Evolutionary conservation across 2,888 invertebrate genomes (phyloP), one percentile per base, ranked within the genome.

Genomic region (Phyllotreta striolata): DNA sequence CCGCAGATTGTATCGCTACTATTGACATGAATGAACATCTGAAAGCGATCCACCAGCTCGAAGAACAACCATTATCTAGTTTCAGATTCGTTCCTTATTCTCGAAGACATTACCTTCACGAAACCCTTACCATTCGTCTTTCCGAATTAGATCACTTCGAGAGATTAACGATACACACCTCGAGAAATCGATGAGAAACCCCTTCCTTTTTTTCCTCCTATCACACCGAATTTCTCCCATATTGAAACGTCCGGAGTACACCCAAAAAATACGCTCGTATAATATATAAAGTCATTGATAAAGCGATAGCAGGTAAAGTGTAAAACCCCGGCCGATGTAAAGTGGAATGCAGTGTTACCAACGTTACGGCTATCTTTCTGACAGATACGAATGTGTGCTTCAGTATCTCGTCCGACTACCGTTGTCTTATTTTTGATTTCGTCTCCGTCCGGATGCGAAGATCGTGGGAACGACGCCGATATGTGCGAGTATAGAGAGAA

Each of bases 1-100:
- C 71, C 72, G 52, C 59, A 71, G 74, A 74, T 74, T 61, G 67
- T 72, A 74, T 74, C 74, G 63, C 55, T 59, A 58, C 70, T 67
- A 71, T 72, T 70, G 72, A 71, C 72, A 73, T 73, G 73, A 73
- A 72, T 72, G 73, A 71, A 73, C 73, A 72, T 71, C 70, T 70
- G 72, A 72, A 71, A 70, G 70, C 67, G 71, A 73, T 73, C 70
- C 67, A 59, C 64, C 63, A 64, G 24, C 24, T 66, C 66, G 56
- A 68, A 60, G 56, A 66, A 63, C 55, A 58, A 70, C 70, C 66
- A 65, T 72, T 72, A 70, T 70, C 70, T 70, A 63, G 66, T 63
- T 64, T 66, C 56, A 65, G 63, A 64, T 61, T 66, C 65, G 69
- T 70, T 68, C 62, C 55, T 63, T 44, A 12, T 40, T 13, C 51